Conservation (phyloP, 2,888 invertebrate species). For the Napeogenes sylphis region DNA sequence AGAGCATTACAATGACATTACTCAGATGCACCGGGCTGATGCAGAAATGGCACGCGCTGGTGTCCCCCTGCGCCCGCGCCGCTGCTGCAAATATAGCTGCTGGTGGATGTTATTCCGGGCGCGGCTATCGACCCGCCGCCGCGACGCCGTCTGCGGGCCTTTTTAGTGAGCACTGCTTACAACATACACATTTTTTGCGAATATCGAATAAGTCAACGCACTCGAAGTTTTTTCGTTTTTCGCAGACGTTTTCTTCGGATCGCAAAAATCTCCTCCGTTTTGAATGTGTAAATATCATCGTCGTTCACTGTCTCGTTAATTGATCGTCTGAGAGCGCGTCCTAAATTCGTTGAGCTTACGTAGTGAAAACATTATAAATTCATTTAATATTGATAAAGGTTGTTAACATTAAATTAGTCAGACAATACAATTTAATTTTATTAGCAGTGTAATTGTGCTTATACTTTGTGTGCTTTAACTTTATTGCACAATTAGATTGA, state of each 20-base stretch:
- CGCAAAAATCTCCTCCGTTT: constrained; percentile 28
- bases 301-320: constrained; percentile 32
- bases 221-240: constrained; percentile 38
- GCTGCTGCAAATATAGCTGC: constrained; percentile 74
- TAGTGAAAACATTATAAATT: constrained; percentile 31
- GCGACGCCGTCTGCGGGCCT: constrained; percentile 77
- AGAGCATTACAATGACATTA: constrained; percentile 77
- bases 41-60: constrained; percentile 75
- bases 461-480: constrained; percentile 26
- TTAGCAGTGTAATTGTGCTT: constrained; percentile 33
- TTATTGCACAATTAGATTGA: constrained; percentile 36
- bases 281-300: constrained; percentile 30
- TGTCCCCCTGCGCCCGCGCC: constrained; percentile 57
- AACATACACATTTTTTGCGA: constrained; percentile 67
- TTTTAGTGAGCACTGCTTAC: constrained; percentile 72
- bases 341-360: constrained; percentile 30
- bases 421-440: constrained; percentile 27
- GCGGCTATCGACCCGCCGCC: constrained; percentile 76
- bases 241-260: constrained; percentile 28
- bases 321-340: constrained; percentile 31
- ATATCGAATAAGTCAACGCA: constrained; percentile 67
- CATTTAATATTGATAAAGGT: constrained; percentile 32
- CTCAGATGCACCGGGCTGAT: constrained; percentile 77
- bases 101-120: constrained; percentile 75
- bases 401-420: constrained; percentile 25